phyloP scores from a whole-genome alignment of 2,113 vertebrate species.

The Callospermophilus lateralis region DNA sequence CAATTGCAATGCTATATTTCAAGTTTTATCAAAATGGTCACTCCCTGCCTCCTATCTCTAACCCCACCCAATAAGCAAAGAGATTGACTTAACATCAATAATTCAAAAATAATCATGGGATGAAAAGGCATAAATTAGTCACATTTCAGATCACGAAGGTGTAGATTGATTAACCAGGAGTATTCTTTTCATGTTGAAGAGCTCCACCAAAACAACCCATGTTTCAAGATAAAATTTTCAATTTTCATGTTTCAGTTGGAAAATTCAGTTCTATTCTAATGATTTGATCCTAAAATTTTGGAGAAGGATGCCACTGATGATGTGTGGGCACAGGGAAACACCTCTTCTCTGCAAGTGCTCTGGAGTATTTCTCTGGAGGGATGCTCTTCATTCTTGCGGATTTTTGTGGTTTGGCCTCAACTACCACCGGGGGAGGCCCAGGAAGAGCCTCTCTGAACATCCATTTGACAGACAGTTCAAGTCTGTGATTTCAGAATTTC shows the following conservation, averaged over 20 bases:
- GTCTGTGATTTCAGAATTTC: neutral
- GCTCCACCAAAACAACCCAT: neutral
- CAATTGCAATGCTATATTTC: neutral
- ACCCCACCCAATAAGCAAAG: neutral
- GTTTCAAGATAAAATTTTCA: conserved; percentile 20
- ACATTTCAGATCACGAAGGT: neutral
- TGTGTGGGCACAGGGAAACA: neutral
- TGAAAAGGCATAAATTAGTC: neutral
- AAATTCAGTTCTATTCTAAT: neutral
- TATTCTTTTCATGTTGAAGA: neutral
- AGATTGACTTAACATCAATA: neutral
- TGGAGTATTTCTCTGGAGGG: neutral
- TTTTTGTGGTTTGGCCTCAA: neutral
- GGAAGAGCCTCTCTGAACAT: neutral
- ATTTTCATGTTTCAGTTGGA: neutral
- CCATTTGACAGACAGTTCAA: neutral
- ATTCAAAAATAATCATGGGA: neutral
- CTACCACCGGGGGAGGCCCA: neutral
- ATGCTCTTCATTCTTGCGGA: neutral
- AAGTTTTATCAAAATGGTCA: conserved; percentile 49
- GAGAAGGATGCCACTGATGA: neutral
- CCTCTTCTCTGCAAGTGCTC: neutral
- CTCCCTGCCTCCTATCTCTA: neutral
- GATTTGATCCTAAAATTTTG: neutral
- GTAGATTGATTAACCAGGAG: neutral